These are phyloP conservation scores for Spilarctia lutea DNA, from an alignment of 2,888 invertebrate genomes.

Conservation along the genomic window DNA sequence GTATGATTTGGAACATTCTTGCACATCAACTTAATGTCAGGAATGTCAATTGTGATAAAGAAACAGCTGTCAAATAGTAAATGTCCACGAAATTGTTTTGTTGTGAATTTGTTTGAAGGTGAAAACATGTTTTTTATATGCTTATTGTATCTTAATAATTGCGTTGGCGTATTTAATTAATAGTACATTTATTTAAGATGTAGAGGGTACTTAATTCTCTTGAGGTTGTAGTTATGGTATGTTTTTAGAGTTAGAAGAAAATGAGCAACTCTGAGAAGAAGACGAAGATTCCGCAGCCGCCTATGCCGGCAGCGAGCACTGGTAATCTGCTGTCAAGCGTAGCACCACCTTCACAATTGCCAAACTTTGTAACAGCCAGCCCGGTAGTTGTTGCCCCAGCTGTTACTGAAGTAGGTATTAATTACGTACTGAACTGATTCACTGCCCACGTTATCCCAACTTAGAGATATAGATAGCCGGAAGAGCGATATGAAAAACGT, in stretches of 20 bases:
- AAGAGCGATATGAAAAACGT: background rate
- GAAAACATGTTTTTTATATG: conserved; percentile 15
- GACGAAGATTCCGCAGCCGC: conserved; percentile 75
- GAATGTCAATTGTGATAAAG: background rate
- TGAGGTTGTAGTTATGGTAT: conserved; percentile 19
- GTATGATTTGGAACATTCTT: background rate
- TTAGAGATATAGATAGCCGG: background rate
- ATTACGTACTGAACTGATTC: background rate
- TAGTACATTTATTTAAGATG: background rate
- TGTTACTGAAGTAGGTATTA: conserved; percentile 11
- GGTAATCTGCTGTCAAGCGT: conserved; percentile 89
- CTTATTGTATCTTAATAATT: background rate
- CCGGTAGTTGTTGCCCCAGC: conserved; percentile 46
- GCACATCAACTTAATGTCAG: background rate
- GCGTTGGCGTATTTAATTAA: background rate
- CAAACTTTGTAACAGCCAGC: conserved; percentile 87
- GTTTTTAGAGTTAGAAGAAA: conserved; percentile 43
- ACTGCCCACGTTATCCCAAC: background rate
- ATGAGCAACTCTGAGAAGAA: conserved; percentile 70
- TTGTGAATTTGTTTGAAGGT: conserved; percentile 37
- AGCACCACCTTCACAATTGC: conserved; percentile 89
- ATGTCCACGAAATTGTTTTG: conserved; percentile 45
- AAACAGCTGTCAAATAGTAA: conserved; percentile 32
- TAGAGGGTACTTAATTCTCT: background rate
- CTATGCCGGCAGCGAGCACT: conserved; percentile 76